Evolutionary conservation across 2,797 vertebrate genomes (phyloP).

Genomic region (Myoxocephalus aenaeus): DNA sequence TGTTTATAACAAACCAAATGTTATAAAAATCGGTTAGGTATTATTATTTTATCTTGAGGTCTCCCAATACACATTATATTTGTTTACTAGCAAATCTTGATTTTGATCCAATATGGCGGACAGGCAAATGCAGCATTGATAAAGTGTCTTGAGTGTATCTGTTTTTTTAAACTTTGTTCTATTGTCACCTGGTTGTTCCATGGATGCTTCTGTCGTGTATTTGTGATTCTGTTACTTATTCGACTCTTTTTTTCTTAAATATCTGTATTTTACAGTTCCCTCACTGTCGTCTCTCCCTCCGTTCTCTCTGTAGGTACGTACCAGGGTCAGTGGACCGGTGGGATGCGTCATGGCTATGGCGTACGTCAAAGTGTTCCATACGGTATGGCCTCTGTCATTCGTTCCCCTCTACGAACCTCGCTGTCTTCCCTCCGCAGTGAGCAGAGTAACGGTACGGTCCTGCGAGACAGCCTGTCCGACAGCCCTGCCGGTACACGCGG

Average conservation of each 20-base stretch:
- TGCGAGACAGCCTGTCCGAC: conserved; percentile 89
- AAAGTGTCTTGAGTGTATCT: no score
- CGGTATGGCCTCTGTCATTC: conserved; percentile 96
- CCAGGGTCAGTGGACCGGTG: conserved; percentile 97
- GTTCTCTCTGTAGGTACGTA: conserved; percentile 86
- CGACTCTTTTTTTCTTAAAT: background rate
- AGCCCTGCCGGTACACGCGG: conserved; percentile 92
- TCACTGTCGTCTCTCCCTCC: background rate
- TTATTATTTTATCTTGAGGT: background rate
- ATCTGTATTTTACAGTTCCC: background rate
- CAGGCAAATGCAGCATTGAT: no score
- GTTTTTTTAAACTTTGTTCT: no score
- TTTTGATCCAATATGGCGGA: background rate
- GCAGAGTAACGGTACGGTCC: conserved; percentile 93
- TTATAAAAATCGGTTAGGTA: no score
- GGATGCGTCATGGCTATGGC: conserved; percentile 95
- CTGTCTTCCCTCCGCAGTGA: conserved; percentile 93
- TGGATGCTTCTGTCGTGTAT: background rate
- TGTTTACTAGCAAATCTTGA: background rate
- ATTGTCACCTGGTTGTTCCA: background rate
- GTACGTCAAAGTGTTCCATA: conserved; percentile 97
- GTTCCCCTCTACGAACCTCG: conserved; percentile 93
- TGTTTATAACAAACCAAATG: background rate
- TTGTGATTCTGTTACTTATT: background rate
- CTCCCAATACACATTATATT: background rate